Evolutionary conservation across 2,797 vertebrate genomes (phyloP).

Genomic region (Sparidentex hasta): DNA sequence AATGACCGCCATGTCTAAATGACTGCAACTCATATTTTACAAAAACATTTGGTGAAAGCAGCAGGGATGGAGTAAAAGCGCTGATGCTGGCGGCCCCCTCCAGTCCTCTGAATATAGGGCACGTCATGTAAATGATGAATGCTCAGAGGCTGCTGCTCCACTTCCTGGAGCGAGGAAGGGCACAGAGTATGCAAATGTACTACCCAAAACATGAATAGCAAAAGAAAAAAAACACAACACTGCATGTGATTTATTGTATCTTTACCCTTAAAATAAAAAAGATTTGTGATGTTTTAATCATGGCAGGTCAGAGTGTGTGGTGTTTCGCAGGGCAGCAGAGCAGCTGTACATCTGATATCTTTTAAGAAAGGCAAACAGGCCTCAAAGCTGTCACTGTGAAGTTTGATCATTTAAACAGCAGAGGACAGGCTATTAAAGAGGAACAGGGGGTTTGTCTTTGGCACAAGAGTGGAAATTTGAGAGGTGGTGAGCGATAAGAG

Average conservation of each 20-base stretch:
- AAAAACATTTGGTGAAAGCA: slow-evolving; percentile 41
- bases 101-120: slow-evolving; percentile 77
- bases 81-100: slow-evolving; percentile 52
- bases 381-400: slow-evolving; percentile 37
- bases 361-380: slow-evolving; percentile 38
- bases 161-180: slow-evolving; percentile 65
- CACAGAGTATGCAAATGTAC: slow-evolving; percentile 62
- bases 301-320: slow-evolving; percentile 23
- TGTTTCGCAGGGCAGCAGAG: slow-evolving; percentile 7
- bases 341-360: slow-evolving; percentile 20
- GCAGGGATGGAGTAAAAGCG: slow-evolving; percentile 41
- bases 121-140: slow-evolving; percentile 83
- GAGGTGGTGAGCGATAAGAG: slow-evolving; percentile 57
- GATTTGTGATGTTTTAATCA: slow-evolving; percentile 45
- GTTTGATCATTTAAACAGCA: slow-evolving; percentile 55
- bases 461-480: slow-evolving; percentile 58
- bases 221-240: slow-evolving; percentile 41
- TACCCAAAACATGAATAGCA: slow-evolving; percentile 48
- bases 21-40: slow-evolving; percentile 22
- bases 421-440: slow-evolving; percentile 58
- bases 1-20: slow-evolving; percentile 14
- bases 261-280: slow-evolving; percentile 44
- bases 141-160: slow-evolving; percentile 75
- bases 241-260: slow-evolving; percentile 41
- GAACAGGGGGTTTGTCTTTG: slow-evolving; percentile 50